Base-by-base conservation (phyloP, 2,113 vertebrate genomes). In the Sialia sialis region DNA sequence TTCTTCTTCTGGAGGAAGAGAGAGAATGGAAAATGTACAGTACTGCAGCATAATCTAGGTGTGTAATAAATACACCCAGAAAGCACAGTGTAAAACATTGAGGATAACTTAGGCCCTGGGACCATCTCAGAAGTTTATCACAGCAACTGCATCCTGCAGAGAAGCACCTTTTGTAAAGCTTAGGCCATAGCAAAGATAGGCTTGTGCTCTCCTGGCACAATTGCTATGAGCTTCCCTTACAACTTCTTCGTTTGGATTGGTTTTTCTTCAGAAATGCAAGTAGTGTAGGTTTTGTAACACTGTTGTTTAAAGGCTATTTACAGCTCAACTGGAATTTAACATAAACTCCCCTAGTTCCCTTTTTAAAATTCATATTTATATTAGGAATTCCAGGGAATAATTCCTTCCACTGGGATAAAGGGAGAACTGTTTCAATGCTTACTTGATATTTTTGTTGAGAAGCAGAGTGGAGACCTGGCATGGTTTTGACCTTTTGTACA, bases 71-170 rank as follows among this genome's bases (percentile, higher is more conserved):
- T 49, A 26, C 48, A 49, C 22, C 29, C 56, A 92, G 89, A 96
- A 97, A 97, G 97, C 97, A 97, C 98, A 98, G 95, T 89, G 58
- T 90, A 64, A 41, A 55, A 69, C 90, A 84, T 68, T 17, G 59
- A 66, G 86, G 87, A 41, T 75, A 62, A 48, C 84, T 23, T 16
- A 23, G 2, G 9, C 85, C 93, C 94, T 39, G 48, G 90, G 87
- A 85, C 93, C 94, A 92, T 78, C 93, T 93, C 92, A 87, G 83
- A 92, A 89, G 77, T 95, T 94, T 66, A 38, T 72, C 14, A 25
- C 89, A 94, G 69, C 20, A 43, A 54, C 82, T 70, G 41, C 3
- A 3, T 84, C 91, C 94, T 96, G 94, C 90, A 95, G 90, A 94
- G 77, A 95, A 96, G 91, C 91, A 95, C 90, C 93, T 97, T 89